phyloP scores from a whole-genome alignment of 1,140 invertebrate species.

The Achroia grisella region DNA sequence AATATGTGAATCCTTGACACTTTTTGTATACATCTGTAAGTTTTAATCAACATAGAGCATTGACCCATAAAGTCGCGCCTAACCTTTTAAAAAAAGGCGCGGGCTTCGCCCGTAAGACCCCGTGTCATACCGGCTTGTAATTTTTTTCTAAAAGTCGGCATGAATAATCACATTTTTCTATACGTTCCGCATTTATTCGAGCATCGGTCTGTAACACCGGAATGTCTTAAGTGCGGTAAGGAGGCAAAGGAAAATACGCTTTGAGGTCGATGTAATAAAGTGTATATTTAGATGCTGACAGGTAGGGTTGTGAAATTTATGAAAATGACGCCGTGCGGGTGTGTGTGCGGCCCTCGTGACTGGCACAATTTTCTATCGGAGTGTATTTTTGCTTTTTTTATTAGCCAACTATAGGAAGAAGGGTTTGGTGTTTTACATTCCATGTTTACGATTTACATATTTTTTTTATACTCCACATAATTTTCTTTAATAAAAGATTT shows the following conservation, averaged over 20 bases:
- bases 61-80: slow-evolving; percentile 3
- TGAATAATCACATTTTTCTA: slow-evolving; percentile 69
- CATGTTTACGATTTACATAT: slow-evolving; percentile 1
- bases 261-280: slow-evolving; percentile 36
- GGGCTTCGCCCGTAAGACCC: slow-evolving; percentile 19
- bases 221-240: slow-evolving; percentile 20
- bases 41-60: slow-evolving; percentile 4
- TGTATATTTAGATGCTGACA: slow-evolving; percentile 30
- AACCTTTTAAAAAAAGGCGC: slow-evolving; percentile 2
- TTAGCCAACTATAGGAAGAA: slow-evolving; percentile 19
- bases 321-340: slow-evolving; percentile 35
- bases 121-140: slow-evolving; percentile 49
- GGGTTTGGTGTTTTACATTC: slow-evolving; percentile 5
- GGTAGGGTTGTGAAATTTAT: slow-evolving; percentile 46
- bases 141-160: slow-evolving; percentile 60
- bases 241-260: slow-evolving; percentile 30
- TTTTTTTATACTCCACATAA: neutral
- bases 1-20: neutral
- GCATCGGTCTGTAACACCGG: slow-evolving; percentile 13
- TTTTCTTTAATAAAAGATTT: too few relatives aligned
- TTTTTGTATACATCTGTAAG: neutral
- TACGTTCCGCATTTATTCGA: slow-evolving; percentile 58
- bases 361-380: slow-evolving; percentile 57
- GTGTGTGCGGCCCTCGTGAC: slow-evolving; percentile 48
- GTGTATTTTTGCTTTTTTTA: slow-evolving; percentile 61